Conservation (phyloP, 2,888 invertebrate species). For the Abscondita cerata region DNA sequence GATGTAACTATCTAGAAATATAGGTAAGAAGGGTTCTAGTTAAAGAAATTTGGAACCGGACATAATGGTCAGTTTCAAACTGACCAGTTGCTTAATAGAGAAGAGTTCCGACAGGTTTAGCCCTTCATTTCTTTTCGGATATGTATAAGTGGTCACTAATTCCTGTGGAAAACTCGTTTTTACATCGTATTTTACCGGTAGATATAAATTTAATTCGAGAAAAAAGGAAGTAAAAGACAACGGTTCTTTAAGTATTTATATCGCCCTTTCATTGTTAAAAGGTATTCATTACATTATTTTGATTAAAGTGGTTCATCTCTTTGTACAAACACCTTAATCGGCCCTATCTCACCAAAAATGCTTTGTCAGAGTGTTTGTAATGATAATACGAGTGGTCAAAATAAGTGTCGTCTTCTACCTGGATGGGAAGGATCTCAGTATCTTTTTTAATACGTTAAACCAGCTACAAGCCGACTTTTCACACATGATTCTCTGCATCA, state of each 20-base stretch:
- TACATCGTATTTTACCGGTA: slow-evolving; percentile 16
- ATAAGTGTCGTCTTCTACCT: slow-evolving; percentile 43
- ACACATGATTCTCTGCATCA: slow-evolving; percentile 32
- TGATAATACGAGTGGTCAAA: slow-evolving; percentile 42
- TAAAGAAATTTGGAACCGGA: slow-evolving; percentile 28
- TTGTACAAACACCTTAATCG: slow-evolving; percentile 34
- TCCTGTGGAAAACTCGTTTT: slow-evolving; percentile 35
- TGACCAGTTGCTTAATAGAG: slow-evolving; percentile 30
- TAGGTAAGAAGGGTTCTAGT: slow-evolving; percentile 30
- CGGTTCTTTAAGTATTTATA: background rate
- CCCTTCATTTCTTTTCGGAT: slow-evolving; percentile 28
- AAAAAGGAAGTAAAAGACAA: slow-evolving; percentile 14
- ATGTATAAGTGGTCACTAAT: slow-evolving; percentile 35
- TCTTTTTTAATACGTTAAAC: slow-evolving; percentile 49
- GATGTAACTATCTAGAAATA: slow-evolving; percentile 30
- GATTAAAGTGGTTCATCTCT: slow-evolving; percentile 46
- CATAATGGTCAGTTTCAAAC: slow-evolving; percentile 31
- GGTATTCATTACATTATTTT: slow-evolving; percentile 51
- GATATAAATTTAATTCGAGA: background rate
- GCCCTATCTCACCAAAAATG: slow-evolving; percentile 47
- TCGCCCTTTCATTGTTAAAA: slow-evolving; percentile 13
- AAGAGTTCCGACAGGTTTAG: slow-evolving; percentile 31
- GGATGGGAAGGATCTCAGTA: slow-evolving; percentile 28
- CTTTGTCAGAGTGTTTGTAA: slow-evolving; percentile 50
- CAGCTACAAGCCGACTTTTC: slow-evolving; percentile 48